Percentiles rank a stretch among this genome's conserved stretches.
These are phyloP conservation scores for Prunella fulvescens DNA, from an alignment of 2,113 vertebrate species.

Conservation along the genomic window DNA sequence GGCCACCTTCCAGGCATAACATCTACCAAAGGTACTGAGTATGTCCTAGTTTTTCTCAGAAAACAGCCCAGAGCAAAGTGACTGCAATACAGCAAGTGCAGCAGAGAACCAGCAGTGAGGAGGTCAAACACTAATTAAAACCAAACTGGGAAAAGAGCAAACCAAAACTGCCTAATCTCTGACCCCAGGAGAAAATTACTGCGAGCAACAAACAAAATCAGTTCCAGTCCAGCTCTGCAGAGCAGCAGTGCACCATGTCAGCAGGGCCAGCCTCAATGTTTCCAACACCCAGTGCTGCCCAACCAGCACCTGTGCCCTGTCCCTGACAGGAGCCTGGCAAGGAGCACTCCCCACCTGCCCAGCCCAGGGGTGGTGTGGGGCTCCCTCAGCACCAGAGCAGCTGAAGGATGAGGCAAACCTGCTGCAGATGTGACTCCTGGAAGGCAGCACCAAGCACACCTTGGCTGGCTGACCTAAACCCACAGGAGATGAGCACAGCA, in stretches of 20 bases:
- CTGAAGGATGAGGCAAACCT: not conserved
- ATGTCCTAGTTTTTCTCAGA: slow-evolving; percentile 58
- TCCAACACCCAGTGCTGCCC: not conserved
- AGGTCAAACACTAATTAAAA: slow-evolving; percentile 12
- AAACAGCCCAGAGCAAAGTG: slow-evolving; percentile 13
- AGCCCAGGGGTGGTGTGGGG: rapidly evolving
- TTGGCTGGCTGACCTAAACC: not conserved
- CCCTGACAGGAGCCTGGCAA: not conserved
- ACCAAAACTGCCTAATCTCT: not conserved
- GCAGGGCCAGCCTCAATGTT: not conserved
- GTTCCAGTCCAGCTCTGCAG: not conserved
- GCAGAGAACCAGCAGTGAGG: not conserved
- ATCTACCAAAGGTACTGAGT: slow-evolving; percentile 27
- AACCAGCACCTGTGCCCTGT: not conserved
- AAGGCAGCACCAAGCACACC: not conserved
- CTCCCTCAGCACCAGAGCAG: not conserved
- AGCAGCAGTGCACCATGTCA: not conserved
- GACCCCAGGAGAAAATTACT: not conserved
- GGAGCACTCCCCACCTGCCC: not conserved
- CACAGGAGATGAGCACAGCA: not conserved
- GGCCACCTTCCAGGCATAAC: slow-evolving; percentile 55
- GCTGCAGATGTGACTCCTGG: not conserved
- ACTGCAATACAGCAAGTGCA: slow-evolving; percentile 1
- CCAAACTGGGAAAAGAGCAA: not conserved
- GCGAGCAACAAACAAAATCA: not conserved